Conservation (phyloP, 2,113 vertebrate genomes). For the Scortum barcoo region DNA sequence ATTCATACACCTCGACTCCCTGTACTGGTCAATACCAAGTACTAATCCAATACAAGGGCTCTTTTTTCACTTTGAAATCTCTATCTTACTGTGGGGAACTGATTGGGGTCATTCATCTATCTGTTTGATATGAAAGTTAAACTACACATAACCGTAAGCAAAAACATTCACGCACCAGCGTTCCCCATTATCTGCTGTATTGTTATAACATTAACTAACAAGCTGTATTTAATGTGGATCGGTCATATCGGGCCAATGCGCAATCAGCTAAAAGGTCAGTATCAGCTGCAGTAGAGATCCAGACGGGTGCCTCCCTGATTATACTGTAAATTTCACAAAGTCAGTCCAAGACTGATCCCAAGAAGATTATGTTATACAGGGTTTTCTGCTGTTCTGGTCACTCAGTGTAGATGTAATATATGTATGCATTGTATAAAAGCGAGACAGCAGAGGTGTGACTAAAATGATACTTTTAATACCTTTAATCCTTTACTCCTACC, state of each 20-base stretch:
- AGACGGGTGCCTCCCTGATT: not conserved
- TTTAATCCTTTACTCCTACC: not conserved
- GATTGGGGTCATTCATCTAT: not conserved
- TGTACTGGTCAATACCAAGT: not conserved
- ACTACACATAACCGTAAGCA: not conserved
- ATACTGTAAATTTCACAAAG: not conserved
- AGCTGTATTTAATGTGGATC: not conserved
- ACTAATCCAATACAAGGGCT: not conserved
- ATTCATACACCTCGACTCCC: not conserved
- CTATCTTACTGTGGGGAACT: not conserved
- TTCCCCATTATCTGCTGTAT: not conserved
- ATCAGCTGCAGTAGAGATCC: not conserved
- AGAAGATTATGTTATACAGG: not conserved
- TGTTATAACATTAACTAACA: not conserved
- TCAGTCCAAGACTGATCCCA: not conserved
- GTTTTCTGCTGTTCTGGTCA: not conserved
- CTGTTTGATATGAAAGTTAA: not conserved
- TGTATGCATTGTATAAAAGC: not conserved
- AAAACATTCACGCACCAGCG: not conserved
- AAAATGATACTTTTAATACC: not conserved
- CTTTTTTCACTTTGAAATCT: not conserved
- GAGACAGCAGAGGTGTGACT: constrained; percentile 5
- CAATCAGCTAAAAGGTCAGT: not conserved
- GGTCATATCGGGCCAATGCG: not conserved
- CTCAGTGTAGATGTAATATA: not conserved